Conservation (phyloP, 2,888 invertebrate species). For the Ichneumoninae sp. region DNA sequence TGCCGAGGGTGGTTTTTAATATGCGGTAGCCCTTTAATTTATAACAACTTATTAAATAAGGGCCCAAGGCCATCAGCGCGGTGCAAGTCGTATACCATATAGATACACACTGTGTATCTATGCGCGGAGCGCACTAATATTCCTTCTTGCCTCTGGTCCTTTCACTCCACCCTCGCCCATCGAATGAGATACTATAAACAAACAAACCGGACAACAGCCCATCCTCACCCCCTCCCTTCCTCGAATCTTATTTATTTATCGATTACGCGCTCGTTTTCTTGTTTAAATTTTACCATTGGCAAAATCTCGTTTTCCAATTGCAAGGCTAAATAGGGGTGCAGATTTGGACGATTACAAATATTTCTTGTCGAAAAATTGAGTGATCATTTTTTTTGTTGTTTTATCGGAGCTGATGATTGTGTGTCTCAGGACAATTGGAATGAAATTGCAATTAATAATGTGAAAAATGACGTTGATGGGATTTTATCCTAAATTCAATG, state of each 20-base stretch:
- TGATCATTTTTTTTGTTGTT: too few species aligned
- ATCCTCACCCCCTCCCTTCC: neutral
- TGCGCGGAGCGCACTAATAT: constrained; percentile 34
- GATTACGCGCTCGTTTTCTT: neutral
- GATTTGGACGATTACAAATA: neutral
- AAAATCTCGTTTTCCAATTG: neutral
- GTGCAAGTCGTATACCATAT: constrained; percentile 15
- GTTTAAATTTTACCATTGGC: neutral
- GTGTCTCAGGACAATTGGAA: too few species aligned
- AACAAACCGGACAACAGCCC: constrained; percentile 48
- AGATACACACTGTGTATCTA: neutral
- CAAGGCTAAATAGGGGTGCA: neutral
- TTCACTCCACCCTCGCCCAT: constrained; percentile 44
- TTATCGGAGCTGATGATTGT: too few species aligned
- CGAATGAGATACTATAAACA: constrained; percentile 72
- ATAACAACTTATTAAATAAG: constrained; percentile 81
- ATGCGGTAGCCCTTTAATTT: constrained; percentile 81
- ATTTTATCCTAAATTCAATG: neutral
- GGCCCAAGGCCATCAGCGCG: constrained; percentile 73
- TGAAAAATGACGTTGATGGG: neutral
- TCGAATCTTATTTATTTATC: constrained; percentile 45
- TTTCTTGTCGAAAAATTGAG: neutral
- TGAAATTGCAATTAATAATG: too few species aligned
- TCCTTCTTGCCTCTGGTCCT: constrained; percentile 36
- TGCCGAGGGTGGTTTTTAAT: constrained; percentile 78